Percentiles rank a stretch among this genome's conserved stretches.
Evolutionary conservation across 2,797 vertebrate genomes (phyloP).

Genomic region (Prionace glauca): DNA sequence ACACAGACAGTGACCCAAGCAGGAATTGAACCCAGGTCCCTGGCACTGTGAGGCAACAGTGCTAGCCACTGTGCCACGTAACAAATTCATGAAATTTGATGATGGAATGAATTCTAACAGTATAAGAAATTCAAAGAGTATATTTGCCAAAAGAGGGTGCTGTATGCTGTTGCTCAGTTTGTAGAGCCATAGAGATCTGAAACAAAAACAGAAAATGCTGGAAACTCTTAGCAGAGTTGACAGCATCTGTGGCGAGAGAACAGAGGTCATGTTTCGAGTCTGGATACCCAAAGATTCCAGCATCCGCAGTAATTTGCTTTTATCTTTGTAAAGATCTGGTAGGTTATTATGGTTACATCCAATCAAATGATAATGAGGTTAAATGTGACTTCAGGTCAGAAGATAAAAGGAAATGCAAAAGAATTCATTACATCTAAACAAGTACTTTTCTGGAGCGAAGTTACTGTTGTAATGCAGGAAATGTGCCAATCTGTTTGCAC

Average conservation of each 20-base stretch:
- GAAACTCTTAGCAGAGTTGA: too few species aligned
- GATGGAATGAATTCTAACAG: neutral
- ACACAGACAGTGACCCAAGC: too few species aligned
- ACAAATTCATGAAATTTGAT: neutral
- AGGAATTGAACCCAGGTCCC: too few species aligned
- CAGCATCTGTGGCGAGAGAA: too few species aligned
- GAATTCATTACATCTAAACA: neutral
- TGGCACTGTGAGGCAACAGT: too few species aligned
- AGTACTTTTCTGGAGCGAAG: neutral
- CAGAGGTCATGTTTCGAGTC: too few species aligned
- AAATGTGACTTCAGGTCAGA: too few species aligned
- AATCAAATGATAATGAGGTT: neutral
- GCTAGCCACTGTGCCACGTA: too few species aligned
- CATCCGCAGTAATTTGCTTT: too few species aligned
- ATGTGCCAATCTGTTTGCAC: neutral
- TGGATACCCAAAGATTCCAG: too few species aligned
- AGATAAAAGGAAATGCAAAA: neutral
- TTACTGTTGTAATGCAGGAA: neutral
- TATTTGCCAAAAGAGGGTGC: neutral
- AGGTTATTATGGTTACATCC: neutral
- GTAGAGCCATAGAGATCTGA: neutral
- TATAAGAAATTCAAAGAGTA: neutral
- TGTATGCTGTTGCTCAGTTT: neutral
- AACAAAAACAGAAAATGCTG: too few species aligned
- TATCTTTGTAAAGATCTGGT: neutral